phyloP scores from a whole-genome alignment of 2,797 vertebrate species.

The Schizopygopsis malacanthus region DNA sequence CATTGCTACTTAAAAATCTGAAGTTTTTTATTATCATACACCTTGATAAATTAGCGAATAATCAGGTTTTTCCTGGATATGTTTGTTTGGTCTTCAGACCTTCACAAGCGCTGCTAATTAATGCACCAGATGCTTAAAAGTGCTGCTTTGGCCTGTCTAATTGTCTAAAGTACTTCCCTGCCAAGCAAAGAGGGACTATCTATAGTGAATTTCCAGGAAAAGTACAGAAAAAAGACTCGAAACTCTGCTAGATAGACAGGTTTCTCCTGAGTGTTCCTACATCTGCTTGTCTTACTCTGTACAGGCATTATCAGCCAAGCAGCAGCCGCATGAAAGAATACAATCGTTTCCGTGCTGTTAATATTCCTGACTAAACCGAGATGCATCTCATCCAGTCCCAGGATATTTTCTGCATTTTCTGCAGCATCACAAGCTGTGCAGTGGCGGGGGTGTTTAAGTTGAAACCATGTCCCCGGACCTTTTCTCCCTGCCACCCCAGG shows the following conservation, averaged over 20 bases:
- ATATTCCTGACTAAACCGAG: constrained; percentile 47
- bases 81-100: constrained; percentile 23
- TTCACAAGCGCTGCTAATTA: constrained; percentile 47
- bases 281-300: constrained; percentile 40
- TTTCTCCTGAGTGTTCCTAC: constrained; percentile 47
- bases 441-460: neutral
- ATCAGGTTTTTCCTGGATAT: constrained; percentile 7
- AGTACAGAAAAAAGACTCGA: neutral
- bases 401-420: constrained; percentile 50
- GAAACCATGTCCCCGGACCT: neutral
- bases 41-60: neutral
- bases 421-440: constrained; percentile 15
- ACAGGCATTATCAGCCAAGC: constrained; percentile 38
- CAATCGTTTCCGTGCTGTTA: constrained; percentile 44
- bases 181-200: constrained; percentile 22
- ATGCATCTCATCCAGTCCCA: constrained; percentile 28
- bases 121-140: constrained; percentile 33
- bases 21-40: neutral
- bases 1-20: neutral
- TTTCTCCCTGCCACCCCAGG: constrained; percentile 35
- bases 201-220: constrained; percentile 24
- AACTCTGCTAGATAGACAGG: constrained; percentile 40
- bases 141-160: constrained; percentile 44
- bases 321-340: constrained; percentile 34
- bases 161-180: constrained; percentile 46